Evolutionary conservation across 2,797 vertebrate genomes (phyloP).

Genomic region (Rachycentron canadum): DNA sequence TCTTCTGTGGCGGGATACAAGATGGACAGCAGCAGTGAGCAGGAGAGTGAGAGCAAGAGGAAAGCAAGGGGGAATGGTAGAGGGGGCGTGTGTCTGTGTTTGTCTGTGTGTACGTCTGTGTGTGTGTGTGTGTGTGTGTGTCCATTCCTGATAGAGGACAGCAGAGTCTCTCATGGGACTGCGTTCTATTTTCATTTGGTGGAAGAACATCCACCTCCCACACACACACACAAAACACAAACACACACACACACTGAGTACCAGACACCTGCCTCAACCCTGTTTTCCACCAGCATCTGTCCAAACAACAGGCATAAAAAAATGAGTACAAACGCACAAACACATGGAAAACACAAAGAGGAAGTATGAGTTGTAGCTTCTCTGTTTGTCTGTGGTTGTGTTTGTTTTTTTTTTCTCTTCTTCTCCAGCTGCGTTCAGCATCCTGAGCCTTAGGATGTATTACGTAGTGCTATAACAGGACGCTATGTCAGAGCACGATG

Average conservation of each 20-base stretch:
- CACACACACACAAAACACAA: constrained; percentile 40
- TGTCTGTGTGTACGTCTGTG: constrained; percentile 33
- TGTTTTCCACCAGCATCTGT: constrained; percentile 70
- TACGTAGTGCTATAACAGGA: constrained; percentile 68
- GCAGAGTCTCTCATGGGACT: constrained; percentile 58
- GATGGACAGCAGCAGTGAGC: constrained; percentile 31
- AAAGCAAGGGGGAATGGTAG: constrained; percentile 17
- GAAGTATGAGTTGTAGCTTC: constrained; percentile 25
- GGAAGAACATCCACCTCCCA: constrained; percentile 51
- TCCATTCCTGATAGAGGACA: constrained; percentile 61
- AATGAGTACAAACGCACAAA: constrained; percentile 30
- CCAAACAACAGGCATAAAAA: constrained; percentile 60
- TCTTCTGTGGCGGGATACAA: constrained; percentile 22
- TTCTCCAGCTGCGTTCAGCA: constrained; percentile 34
- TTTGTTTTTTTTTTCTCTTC: not conserved
- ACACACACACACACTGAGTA: constrained; percentile 36
- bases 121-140: constrained; percentile 36
- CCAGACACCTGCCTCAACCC: constrained; percentile 62
- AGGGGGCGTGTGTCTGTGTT: constrained; percentile 53
- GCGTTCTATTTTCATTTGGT: constrained; percentile 65
- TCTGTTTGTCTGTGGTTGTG: constrained; percentile 35
- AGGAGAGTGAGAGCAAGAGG: constrained; percentile 36
- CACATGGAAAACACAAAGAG: constrained; percentile 22
- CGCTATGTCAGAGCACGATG: constrained; percentile 62
- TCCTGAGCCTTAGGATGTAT: constrained; percentile 59